Base-by-base conservation (phyloP, 53 echinoderm and acorn worm genomes). In the Pentamera pediparva region DNA sequence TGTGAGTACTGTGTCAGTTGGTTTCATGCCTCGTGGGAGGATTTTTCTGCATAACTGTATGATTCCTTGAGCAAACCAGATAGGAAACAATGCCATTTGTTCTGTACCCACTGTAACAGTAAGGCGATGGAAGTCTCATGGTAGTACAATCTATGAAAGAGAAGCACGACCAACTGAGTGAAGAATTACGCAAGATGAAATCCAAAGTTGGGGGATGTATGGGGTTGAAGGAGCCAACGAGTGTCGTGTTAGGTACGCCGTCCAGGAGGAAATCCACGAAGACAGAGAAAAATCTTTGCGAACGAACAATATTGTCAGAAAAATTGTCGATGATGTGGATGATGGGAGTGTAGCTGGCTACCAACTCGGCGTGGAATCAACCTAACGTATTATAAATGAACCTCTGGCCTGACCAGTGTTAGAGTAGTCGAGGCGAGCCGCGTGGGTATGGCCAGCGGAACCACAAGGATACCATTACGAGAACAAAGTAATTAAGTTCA, bases 91-190 rank as follows among this genome's bases (percentile, higher is more conserved):
- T 50, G 50, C 50, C 50, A 50, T 7, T 50, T n/a, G 50, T 50
- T 50, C 7, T 50, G 50, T 22, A 19, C 50, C 7, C 18, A 50
- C 22, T 50, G 50, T 6, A 50, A 50, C 22, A 22, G 7, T 50
- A 50, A 50, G 50, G 50, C 50, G n/a, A 50, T 51, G 24, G 53
- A 32, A 31, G 65, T 28, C 6, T 76, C 41, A 60, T 76, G 1
- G 34, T 61, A 61, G 17, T 61, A 9, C 61, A 35, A 59, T 33
- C 21, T 38, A 36, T 52, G 74, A 35, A 54, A 52, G 56, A 36
- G 10, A 35, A 36, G 21, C 51, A 36, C 54, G 53, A 35, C 8
- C 31, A 53, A n/a, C 48, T 41, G 11, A 53, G 74, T 32, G 36
- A 1, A 13, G 74, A 53, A 30, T 53, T 31, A 26, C 3, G 17